Conservation (phyloP, 2,113 vertebrate genomes). For the Nycticorax nycticorax region DNA sequence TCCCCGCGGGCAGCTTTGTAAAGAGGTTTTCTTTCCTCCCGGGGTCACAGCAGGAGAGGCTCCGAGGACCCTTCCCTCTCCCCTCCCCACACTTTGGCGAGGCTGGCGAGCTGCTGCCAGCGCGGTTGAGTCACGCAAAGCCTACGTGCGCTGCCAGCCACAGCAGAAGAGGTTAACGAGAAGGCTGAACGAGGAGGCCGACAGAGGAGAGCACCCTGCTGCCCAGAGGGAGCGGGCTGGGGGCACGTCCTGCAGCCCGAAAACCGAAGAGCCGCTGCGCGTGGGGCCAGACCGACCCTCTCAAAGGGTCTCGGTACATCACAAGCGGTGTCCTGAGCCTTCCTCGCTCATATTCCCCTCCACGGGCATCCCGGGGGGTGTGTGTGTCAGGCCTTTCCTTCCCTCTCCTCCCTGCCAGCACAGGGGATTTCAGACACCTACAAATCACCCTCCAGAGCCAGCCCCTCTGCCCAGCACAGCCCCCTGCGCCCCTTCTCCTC, state of each 20-base stretch:
- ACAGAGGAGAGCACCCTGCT: not conserved
- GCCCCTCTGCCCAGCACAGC: constrained; percentile 37
- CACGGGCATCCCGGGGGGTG: not conserved
- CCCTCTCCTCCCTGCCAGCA: not conserved
- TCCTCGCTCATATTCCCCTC: not conserved
- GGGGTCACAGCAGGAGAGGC: not conserved
- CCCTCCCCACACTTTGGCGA: not conserved
- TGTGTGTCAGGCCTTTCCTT: not conserved
- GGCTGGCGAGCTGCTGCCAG: not conserved
- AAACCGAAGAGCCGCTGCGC: not conserved
- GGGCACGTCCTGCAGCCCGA: not conserved
- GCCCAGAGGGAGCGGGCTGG: not conserved
- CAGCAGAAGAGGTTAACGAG: not conserved
- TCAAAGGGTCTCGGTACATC: not conserved
- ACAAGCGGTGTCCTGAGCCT: not conserved
- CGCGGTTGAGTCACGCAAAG: not conserved
- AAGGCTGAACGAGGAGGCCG: not conserved
- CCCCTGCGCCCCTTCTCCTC: not conserved
- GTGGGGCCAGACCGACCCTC: not conserved
- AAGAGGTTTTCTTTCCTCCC: not conserved
- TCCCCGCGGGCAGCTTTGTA: accelerated
- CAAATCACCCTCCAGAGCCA: not conserved
- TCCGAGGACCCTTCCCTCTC: not conserved
- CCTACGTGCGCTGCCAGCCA: not conserved
- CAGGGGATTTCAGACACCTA: not conserved